A percentile compares a stretch with the other conserved stretches of the same genome.
Conservation (phyloP, 2,888 invertebrate species). For the Dexiosoma caninum region DNA sequence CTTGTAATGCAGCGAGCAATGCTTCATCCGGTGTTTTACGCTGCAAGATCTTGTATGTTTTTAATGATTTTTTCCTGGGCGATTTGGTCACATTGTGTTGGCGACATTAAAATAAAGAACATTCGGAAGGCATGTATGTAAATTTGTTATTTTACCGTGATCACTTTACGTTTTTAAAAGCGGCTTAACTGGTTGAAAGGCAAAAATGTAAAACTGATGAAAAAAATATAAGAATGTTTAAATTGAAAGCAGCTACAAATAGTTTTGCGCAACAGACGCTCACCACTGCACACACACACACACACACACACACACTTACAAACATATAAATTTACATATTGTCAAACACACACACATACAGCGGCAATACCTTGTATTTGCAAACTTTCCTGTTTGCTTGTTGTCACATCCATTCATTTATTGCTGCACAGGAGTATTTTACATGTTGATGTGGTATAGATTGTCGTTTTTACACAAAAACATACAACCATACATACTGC, state of each 20-base stretch:
- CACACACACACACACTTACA: not conserved
- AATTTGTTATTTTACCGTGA: slow-evolving; percentile 51
- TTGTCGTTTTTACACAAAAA: slow-evolving; percentile 6
- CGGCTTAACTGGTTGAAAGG: slow-evolving; percentile 50
- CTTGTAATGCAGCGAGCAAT: not conserved
- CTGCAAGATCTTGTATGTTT: not conserved
- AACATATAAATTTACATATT: not conserved
- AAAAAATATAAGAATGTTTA: not conserved
- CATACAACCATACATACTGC: no score
- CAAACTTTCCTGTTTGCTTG: slow-evolving; percentile 21
- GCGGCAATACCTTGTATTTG: not conserved
- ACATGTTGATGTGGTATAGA: slow-evolving; percentile 47
- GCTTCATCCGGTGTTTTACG: not conserved
- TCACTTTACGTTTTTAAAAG: slow-evolving; percentile 61
- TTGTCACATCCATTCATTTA: slow-evolving; percentile 24
- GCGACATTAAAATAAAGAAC: no score
- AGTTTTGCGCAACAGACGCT: slow-evolving; percentile 27
- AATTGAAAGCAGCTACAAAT: slow-evolving; percentile 23
- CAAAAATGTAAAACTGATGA: not conserved
- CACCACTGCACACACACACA: not conserved
- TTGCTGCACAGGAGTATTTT: slow-evolving; percentile 27
- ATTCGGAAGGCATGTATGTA: not conserved
- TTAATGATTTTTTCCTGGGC: no score
- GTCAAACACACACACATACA: not conserved
- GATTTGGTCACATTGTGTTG: no score